Base-by-base conservation (phyloP, 2,113 vertebrate genomes). In the Nerophis ophidion region DNA sequence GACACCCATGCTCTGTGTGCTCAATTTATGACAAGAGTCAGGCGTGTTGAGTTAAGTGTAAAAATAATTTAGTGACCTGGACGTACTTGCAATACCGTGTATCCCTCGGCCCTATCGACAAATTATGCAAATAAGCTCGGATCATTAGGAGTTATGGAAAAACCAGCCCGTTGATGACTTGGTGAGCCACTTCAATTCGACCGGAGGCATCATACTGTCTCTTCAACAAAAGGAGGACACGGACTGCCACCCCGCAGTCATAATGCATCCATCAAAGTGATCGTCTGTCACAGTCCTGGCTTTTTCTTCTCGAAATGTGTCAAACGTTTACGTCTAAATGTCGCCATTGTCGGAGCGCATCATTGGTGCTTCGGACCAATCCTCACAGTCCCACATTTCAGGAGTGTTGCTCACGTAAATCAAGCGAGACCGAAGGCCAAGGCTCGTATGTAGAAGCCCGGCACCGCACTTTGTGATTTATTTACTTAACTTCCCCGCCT, bases 401-500 rank as follows among this genome's bases (percentile, higher is more conserved):
- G 66, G 76, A 75, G 75, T 59, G 69, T 15, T 15, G 10, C 54
- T 42, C 61, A 63, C 64, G 70, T 84, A 66, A 62, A 72, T 85
- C 81, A 84, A 47, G 7, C n/a, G 16, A 17, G 36, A 40, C 36
- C 40, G 54, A 42, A 56, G 38, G 54, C 54, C 54, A 80, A 79
- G 74, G 67, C 69, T 75, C 65, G 77, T 76, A 56, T 56, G 53
- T 74, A 63, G 79, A 84, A 83, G 79, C 80, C 76, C 75, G 68
- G 57, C 73, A 68, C 65, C 70, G 46, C 71, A 46, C 65, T 69
- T 70, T 34, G 85, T 87, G 86, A 87, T 89, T 86, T 84, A 86
- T 90, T 80, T 85, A 75, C 73, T 83, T 87, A 83, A 77, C 68
- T 53, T 63, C 82, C 77, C 66, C 72, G 59, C 61, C 63, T 63